These are phyloP conservation scores for Arizona elegans DNA, from an alignment of 2,113 vertebrate species.

Conservation along the genomic window DNA sequence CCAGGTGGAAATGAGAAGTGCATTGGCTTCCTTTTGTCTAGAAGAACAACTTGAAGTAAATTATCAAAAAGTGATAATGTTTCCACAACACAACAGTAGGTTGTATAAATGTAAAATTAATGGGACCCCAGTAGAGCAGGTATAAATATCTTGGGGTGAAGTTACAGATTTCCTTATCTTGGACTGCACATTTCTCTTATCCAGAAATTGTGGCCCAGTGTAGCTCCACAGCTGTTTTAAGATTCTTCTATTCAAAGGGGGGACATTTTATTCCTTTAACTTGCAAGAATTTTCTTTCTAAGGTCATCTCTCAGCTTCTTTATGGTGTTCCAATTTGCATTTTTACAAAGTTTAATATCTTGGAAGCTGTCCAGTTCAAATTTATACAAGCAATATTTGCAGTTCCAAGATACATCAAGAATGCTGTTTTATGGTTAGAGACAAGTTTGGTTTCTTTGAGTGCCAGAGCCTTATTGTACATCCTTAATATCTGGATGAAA, in stretches of 20 bases:
- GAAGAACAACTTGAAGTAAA: background rate
- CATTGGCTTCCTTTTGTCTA: background rate
- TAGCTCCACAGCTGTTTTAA: background rate
- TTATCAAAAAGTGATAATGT: background rate
- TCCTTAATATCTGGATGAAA: background rate
- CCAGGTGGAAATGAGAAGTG: background rate
- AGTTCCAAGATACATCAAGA: background rate
- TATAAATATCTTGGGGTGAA: background rate
- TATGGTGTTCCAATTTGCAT: background rate
- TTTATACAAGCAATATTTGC: background rate
- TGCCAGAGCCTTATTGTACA: background rate
- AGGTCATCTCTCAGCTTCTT: background rate
- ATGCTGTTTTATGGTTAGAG: background rate
- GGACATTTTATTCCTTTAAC: background rate
- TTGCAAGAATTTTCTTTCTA: background rate
- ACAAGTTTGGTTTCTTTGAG: background rate
- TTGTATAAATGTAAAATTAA: background rate
- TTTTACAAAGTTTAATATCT: background rate
- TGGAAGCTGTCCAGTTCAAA: background rate
- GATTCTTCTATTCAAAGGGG: background rate
- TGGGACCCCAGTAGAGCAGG: background rate
- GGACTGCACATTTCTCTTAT: background rate
- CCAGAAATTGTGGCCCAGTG: background rate
- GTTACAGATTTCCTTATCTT: background rate
- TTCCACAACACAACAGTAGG: background rate